Evolutionary conservation across 2,888 invertebrate species (phyloP).

Genomic region (Pecten maximus): DNA sequence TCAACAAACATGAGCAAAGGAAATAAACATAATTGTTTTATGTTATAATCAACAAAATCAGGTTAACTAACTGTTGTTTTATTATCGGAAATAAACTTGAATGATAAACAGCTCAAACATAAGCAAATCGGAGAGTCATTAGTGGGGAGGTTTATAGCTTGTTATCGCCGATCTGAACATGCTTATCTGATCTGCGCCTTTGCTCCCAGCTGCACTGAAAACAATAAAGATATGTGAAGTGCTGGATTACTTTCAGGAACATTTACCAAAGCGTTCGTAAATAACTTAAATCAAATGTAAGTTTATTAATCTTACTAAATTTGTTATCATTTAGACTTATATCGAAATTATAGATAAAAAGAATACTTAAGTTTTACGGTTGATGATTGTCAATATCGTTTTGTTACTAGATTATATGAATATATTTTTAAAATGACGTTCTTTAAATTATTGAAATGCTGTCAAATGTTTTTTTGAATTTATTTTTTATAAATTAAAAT

Average conservation of each 20-base stretch:
- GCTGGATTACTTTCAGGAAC: neutral
- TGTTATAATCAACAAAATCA: neutral
- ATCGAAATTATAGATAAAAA: neutral
- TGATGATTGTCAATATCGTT: no score
- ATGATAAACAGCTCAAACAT: neutral
- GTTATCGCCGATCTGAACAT: neutral
- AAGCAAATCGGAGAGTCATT: neutral
- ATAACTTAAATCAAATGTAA: neutral
- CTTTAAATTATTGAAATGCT: no score
- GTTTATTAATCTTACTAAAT: neutral
- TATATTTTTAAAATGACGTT: no score
- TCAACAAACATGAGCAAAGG: neutral
- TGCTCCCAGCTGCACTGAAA: neutral
- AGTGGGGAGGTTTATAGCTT: neutral
- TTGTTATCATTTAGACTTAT: neutral
- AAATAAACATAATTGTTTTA: slow-evolving; percentile 18
- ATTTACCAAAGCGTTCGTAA: neutral
- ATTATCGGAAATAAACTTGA: slow-evolving; percentile 2
- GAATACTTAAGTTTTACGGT: no score
- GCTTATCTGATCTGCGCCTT: neutral
- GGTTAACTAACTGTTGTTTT: neutral
- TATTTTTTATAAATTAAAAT: no score
- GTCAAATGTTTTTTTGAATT: no score
- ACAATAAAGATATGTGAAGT: neutral
- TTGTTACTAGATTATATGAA: no score